Evolutionary conservation across 2,797 vertebrate species (phyloP).

Genomic region (Novumbra hubbsi): DNA sequence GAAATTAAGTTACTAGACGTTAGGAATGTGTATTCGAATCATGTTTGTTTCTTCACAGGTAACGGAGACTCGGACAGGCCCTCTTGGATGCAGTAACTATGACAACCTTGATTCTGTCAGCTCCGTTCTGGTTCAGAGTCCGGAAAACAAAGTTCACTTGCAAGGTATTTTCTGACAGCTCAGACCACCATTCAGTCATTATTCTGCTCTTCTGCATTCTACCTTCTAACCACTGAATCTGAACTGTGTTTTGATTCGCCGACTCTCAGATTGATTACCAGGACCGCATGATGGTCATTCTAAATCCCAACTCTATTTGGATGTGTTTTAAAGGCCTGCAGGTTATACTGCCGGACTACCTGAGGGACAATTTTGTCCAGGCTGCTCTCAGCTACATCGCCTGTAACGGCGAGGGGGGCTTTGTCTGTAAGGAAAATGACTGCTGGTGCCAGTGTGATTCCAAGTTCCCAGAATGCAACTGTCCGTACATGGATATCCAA

Average conservation of each 20-base stretch:
- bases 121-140: conserved; percentile 97
- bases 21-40: not conserved
- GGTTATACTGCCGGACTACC: conserved; percentile 91
- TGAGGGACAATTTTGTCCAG: conserved; percentile 90
- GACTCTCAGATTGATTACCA: not conserved
- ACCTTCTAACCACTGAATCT: not conserved
- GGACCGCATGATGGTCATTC: not conserved
- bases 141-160: conserved; percentile 97
- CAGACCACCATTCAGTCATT: not conserved
- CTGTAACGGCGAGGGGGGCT: conserved; percentile 94
- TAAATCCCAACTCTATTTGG: conserved; percentile 9
- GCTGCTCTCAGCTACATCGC: conserved; percentile 94
- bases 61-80: conserved; percentile 95
- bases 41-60: conserved; percentile 81
- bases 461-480: conserved; percentile 94
- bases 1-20: no score
- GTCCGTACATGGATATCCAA: conserved; percentile 95
- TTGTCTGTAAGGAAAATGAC: conserved; percentile 91
- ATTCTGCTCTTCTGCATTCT: not conserved
- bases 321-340: conserved; percentile 81
- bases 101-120: conserved; percentile 99
- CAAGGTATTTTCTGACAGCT: conserved; percentile 86
- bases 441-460: conserved; percentile 92
- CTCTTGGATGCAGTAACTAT: conserved; percentile 99
- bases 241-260: not conserved